phyloP scores from a whole-genome alignment of 1,140 invertebrate genomes.

The Hylaeus volcanicus region DNA sequence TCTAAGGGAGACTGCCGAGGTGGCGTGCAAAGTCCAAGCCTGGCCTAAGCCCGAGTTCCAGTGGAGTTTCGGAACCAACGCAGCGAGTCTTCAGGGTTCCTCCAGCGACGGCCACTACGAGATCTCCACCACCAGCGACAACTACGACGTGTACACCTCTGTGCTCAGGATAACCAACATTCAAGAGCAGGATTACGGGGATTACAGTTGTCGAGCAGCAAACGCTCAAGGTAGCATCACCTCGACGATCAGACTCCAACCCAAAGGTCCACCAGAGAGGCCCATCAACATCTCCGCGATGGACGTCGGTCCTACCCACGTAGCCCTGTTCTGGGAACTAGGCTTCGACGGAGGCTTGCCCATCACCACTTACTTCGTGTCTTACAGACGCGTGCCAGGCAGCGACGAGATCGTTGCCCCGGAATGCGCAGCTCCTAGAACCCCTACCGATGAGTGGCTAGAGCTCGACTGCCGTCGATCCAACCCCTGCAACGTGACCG shows the following conservation, averaged over 20 bases:
- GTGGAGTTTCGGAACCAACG: slow-evolving; percentile 91
- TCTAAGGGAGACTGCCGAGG: slow-evolving; percentile 89
- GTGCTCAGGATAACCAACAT: slow-evolving; percentile 89
- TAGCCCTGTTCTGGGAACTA: slow-evolving; percentile 90
- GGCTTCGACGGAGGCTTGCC: slow-evolving; percentile 94
- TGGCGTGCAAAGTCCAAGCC: slow-evolving; percentile 93
- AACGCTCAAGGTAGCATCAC: slow-evolving; percentile 89
- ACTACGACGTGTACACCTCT: slow-evolving; percentile 92
- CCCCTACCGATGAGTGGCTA: slow-evolving; percentile 85
- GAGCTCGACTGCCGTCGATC: slow-evolving; percentile 91
- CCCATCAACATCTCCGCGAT: slow-evolving; percentile 86
- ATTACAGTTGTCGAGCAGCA: slow-evolving; percentile 92
- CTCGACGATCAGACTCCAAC: slow-evolving; percentile 89
- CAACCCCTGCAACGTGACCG: slow-evolving; percentile 93
- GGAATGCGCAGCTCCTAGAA: slow-evolving; percentile 83
- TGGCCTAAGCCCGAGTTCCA: slow-evolving; percentile 96
- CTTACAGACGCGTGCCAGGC: slow-evolving; percentile 84
- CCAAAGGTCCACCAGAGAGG: slow-evolving; percentile 91
- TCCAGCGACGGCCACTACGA: slow-evolving; percentile 92
- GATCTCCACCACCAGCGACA: slow-evolving; percentile 88
- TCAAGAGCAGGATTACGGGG: slow-evolving; percentile 91
- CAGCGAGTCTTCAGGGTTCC: slow-evolving; percentile 86
- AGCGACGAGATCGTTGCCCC: slow-evolving; percentile 82
- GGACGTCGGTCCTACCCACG: slow-evolving; percentile 87
- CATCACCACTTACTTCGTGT: slow-evolving; percentile 92